Percentiles rank a stretch among this genome's conserved stretches.
phyloP scores from a whole-genome alignment of 37 sponge, comb jelly and placozoan genomes.

The Dysidea cf. avara region DNA sequence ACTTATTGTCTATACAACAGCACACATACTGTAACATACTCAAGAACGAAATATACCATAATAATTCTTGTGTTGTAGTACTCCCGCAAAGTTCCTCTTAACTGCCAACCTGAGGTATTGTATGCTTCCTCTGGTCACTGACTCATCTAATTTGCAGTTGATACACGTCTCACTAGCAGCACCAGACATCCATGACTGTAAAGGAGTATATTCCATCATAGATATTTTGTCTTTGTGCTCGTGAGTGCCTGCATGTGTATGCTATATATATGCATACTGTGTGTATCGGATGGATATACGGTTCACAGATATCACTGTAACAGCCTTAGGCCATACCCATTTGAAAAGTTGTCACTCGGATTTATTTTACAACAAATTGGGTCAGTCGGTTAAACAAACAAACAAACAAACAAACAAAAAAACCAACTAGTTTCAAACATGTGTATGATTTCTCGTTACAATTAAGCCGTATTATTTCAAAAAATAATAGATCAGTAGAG shows the following conservation, averaged over 20 bases:
- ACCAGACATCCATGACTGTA: conserved; percentile 65
- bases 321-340: no score
- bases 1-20: not conserved
- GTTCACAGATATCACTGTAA: not conserved
- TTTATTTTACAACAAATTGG: no score
- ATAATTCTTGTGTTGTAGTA: conserved; percentile 32
- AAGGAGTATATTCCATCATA: not conserved
- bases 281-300: not conserved
- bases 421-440: no score
- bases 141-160: conserved; percentile 24
- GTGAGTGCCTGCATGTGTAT: not conserved
- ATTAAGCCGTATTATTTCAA: no score
- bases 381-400: no score
- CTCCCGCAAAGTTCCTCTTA: conserved; percentile 36
- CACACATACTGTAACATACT: not conserved
- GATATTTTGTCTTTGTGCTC: not conserved
- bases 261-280: not conserved
- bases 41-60: conserved; percentile 54
- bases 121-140: conserved; percentile 15
- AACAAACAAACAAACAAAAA: no score
- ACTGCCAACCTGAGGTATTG: conserved; percentile 27
- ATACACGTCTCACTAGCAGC: conserved; percentile 34
- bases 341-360: no score
- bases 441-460: no score
- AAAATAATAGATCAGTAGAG: no score